These are phyloP conservation scores for Cherax quadricarinatus DNA, from an alignment of 1,140 invertebrate genomes.

Conservation along the genomic window DNA sequence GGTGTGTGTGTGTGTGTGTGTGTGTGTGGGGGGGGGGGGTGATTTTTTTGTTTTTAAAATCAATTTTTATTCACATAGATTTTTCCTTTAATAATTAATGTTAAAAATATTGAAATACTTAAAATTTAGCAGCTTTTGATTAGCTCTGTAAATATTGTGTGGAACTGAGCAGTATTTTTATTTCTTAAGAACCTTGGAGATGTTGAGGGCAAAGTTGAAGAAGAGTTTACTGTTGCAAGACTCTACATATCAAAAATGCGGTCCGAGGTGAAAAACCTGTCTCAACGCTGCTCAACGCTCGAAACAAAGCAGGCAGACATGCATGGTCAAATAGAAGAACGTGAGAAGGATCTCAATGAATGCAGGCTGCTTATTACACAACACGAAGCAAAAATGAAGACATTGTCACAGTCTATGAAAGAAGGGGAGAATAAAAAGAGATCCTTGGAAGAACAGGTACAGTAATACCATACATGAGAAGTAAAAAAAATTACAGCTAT, in stretches of 20 bases:
- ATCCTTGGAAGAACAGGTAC: constrained; percentile 94
- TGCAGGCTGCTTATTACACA: constrained; percentile 94
- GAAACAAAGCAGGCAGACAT: constrained; percentile 88
- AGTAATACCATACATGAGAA: too few relatives aligned
- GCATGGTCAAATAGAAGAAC: constrained; percentile 93
- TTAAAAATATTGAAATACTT: too few relatives aligned
- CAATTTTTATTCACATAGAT: too few relatives aligned
- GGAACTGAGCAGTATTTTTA: background rate
- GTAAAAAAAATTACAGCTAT: too few relatives aligned
- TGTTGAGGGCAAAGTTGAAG: constrained; percentile 88
- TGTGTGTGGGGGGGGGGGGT: too few relatives aligned
- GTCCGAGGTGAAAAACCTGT: constrained; percentile 96
- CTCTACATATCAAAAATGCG: constrained; percentile 99
- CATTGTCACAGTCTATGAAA: constrained; percentile 95
- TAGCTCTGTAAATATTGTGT: too few relatives aligned
- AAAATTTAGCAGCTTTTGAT: too few relatives aligned
- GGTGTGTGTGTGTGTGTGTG: too few relatives aligned
- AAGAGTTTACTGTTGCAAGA: constrained; percentile 98
- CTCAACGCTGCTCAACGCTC: constrained; percentile 89
- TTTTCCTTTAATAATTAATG: too few relatives aligned
- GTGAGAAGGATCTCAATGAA: constrained; percentile 94
- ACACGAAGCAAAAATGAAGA: constrained; percentile 97
- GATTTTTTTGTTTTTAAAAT: too few relatives aligned
- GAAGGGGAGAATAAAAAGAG: constrained; percentile 96
- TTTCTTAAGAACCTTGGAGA: constrained; percentile 52